Evolutionary conservation across 2,113 vertebrate genomes (phyloP).

Genomic region (Pithys albifrons): DNA sequence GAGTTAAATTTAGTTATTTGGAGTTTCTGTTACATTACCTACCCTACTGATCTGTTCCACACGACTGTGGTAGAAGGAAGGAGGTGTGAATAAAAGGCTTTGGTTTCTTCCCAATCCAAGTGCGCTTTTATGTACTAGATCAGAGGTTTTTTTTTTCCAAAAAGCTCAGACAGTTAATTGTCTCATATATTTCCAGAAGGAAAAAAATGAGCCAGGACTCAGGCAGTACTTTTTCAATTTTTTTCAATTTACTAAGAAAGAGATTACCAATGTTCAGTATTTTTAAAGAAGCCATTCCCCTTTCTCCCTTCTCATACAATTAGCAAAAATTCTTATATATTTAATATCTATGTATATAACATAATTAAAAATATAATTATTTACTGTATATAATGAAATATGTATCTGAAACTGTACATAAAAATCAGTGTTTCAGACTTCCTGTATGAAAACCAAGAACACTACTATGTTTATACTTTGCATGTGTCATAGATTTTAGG

Average conservation of each 20-base stretch:
- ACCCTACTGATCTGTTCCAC: background rate
- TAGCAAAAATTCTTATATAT: background rate
- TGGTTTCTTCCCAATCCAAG: background rate
- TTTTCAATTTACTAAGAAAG: background rate
- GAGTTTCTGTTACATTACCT: background rate
- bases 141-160: background rate
- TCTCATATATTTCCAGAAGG: background rate
- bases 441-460: background rate
- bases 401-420: background rate
- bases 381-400: background rate
- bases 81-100: background rate
- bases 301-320: background rate
- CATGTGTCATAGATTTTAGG: background rate
- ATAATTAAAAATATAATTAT: background rate
- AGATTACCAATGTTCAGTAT: background rate
- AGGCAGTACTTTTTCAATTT: background rate
- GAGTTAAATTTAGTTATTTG: background rate
- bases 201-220: background rate
- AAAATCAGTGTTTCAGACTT: background rate
- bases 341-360: background rate
- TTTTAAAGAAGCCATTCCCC: background rate
- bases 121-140: background rate
- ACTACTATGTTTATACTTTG: background rate
- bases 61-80: background rate
- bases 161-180: background rate